phyloP scores from a whole-genome alignment of 1,140 invertebrate genomes.

The Mamestra configurata region DNA sequence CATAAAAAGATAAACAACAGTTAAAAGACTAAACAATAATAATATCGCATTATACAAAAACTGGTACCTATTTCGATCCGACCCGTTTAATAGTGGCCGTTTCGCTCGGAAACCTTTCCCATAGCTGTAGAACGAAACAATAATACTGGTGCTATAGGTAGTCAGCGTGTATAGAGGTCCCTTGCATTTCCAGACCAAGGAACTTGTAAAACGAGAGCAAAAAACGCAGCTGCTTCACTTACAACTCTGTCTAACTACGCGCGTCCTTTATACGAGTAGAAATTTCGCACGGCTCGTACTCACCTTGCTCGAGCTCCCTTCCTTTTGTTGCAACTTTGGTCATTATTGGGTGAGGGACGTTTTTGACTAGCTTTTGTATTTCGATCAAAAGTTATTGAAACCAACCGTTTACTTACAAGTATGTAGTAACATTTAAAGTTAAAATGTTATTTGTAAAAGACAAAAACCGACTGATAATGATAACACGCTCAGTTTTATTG shows the following conservation, averaged over 20 bases:
- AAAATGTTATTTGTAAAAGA: too few species aligned
- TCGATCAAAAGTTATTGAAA: too few species aligned
- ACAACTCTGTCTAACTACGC: constrained; percentile 78
- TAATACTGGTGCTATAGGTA: constrained; percentile 63
- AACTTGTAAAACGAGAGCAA: constrained; percentile 76
- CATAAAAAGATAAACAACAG: constrained; percentile 40
- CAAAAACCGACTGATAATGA: neutral
- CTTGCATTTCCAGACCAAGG: constrained; percentile 75
- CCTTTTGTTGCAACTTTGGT: constrained; percentile 16
- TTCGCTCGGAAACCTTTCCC: constrained; percentile 55
- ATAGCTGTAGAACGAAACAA: constrained; percentile 72
- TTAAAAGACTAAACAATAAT: constrained; percentile 41
- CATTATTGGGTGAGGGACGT: neutral
- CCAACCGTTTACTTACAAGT: too few species aligned
- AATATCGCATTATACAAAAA: constrained; percentile 42
- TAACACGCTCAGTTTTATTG: neutral
- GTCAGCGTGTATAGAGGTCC: constrained; percentile 43
- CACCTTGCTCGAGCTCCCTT: constrained; percentile 9
- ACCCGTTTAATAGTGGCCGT: constrained; percentile 48
- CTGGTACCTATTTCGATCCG: constrained; percentile 38
- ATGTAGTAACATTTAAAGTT: too few species aligned
- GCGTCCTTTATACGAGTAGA: constrained; percentile 36
- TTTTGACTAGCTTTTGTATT: too few species aligned
- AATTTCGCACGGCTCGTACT: constrained; percentile 32
- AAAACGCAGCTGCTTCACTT: constrained; percentile 75